Evolutionary conservation across 2,888 invertebrate genomes (phyloP), one percentile per base, ranked within the genome.

Genomic region (Heliconius cydno): DNA sequence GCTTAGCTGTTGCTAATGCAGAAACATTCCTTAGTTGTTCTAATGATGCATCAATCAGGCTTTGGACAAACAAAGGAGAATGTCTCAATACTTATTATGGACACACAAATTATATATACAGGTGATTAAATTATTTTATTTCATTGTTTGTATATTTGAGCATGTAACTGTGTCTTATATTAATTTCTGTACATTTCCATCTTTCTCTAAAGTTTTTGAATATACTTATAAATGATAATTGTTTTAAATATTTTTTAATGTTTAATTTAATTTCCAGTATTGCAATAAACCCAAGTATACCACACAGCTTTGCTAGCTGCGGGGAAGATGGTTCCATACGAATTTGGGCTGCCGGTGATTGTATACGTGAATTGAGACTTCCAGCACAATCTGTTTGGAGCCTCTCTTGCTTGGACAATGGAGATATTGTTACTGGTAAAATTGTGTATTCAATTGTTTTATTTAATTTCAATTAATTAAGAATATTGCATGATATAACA

Each of bases 301-400:
- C 95, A 13, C 83, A 85, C 28, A 95, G 96, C 72, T 97, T 98
- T 87, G 97, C 97, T 1, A 97, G 98, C 0, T 96, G 97, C 79
- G 97, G 98, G n/a, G 99, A 99, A 91, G 99, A 99, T 89, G 96
- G 97, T 81, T 97, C 97, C 7, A 95, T 99, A 19, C 95, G 97
- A 76, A 95, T 98, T 87, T 99, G 99, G 99, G 86, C 94, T 0
- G 93, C 96, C 46, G 96, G 96, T 0, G 95, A 95, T 84, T 95
- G 96, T 83, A 92, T 95, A 3, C 96, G 97, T 84, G 96, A 96
- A 9, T 95, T 99, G 38, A 90, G 95, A 2, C 94, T 98, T 76
- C 99, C 99, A 0, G 97, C 98, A 0, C 97, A 98, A 83, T 98
- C 98, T 0, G 97, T 99, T 1, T 99, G 99, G 99, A 92, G 92